Evolutionary conservation across 2,888 invertebrate genomes (phyloP), one percentile per base, ranked within the genome.

Genomic region (Empis stercorea): DNA sequence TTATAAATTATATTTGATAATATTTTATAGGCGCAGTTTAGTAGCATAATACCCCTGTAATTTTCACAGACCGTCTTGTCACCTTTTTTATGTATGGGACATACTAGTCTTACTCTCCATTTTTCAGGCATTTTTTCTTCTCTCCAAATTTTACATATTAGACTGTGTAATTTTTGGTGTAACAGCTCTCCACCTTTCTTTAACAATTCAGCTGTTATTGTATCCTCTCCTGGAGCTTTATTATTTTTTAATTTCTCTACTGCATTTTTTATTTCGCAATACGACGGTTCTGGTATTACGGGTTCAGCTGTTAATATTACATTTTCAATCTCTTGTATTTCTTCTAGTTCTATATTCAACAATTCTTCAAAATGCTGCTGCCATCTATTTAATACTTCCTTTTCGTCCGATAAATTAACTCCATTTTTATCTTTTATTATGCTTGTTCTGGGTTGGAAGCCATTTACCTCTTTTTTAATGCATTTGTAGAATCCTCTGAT

Each of bases 61-160:
- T 44, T 44, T 16, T 44, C 36, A 34, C 44, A 44, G 7, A 17
- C 5, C 2, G 37, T 3, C 14, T 44, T 44, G 30, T 36, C 20
- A 14, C 44, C 36, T 4, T 44, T 44, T 16, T 44, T 36, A 27
- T 44, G 34, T 10, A 44, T 44, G n/a, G 44, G 36, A 36, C 44
- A 44, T 4, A 44, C 10, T 11, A 44, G 36, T 13, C 37, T 23
- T 23, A 7, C 27, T 14, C n/a, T 20, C 37, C 44, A 37, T 23
- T 44, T 37, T 11, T 44, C 44, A 14, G 44, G 44, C n/a, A 44
- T 37, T 13, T 44, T 17, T 4, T 27, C 42, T 14, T 27, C 42
- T 9, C 14, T 30, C 43, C 34, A 43, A 15, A 16, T 16, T 16
- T 13, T 5, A 4, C 16, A 16, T 14, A 43, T 13, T 14, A 32